phyloP scores from a whole-genome alignment of 2,888 invertebrate species.

The Thumatha senex region DNA sequence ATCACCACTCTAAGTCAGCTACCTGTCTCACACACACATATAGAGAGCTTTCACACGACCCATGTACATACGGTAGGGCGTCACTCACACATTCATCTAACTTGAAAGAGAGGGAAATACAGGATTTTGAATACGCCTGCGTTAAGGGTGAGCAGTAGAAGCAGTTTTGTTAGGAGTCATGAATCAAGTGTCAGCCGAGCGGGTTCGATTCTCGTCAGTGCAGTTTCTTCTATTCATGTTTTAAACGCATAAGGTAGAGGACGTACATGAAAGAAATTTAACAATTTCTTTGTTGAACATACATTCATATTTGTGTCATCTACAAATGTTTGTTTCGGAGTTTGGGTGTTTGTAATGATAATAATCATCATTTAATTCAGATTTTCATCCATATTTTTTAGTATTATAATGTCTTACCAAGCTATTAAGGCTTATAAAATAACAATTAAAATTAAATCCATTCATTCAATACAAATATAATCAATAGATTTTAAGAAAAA shows the following conservation, averaged over 20 bases:
- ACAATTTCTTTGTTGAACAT: too few species aligned
- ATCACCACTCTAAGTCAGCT: conserved; percentile 24
- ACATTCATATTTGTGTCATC: too few species aligned
- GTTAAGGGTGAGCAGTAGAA: conserved; percentile 7
- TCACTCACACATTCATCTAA: conserved; percentile 36
- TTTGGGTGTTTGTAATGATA: too few species aligned
- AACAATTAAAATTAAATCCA: too few species aligned
- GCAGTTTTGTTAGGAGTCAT: conserved; percentile 5
- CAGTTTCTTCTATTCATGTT: background rate
- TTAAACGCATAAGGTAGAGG: background rate
- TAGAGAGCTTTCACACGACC: conserved; percentile 48
- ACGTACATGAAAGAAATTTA: too few species aligned
- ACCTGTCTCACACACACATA: conserved; percentile 58
- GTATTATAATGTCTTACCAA: too few species aligned
- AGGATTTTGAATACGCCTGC: conserved; percentile 13
- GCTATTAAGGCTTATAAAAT: too few species aligned
- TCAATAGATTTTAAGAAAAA: too few species aligned
- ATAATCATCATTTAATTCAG: too few species aligned
- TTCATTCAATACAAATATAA: too few species aligned
- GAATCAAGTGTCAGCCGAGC: conserved; percentile 6
- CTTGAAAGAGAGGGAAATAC: conserved; percentile 21
- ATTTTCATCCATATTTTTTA: too few species aligned
- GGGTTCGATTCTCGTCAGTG: conserved; percentile 16
- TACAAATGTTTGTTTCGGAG: too few species aligned
- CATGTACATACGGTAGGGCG: conserved; percentile 43